phyloP scores from a whole-genome alignment of 2,113 vertebrate species.

The Nyctereutes procyonoides region DNA sequence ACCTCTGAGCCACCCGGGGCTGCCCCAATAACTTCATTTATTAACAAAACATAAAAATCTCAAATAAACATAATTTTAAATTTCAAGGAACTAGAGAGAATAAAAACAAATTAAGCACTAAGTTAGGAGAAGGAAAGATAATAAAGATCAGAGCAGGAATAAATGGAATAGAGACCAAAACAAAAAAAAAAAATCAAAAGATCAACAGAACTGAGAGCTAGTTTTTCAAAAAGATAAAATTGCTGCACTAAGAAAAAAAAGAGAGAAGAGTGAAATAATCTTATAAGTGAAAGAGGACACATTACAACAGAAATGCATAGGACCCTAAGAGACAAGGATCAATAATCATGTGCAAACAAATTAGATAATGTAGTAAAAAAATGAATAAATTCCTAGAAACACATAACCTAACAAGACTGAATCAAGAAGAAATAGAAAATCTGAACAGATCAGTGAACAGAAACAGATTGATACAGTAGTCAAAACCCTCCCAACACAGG shows the following conservation, averaged over 20 bases:
- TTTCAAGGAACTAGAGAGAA: background rate
- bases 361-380: background rate
- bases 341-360: background rate
- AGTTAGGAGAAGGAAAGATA: background rate
- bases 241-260: background rate
- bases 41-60: background rate
- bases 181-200: background rate
- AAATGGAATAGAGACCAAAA: background rate
- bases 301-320: background rate
- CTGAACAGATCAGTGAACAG: background rate
- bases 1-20: no score
- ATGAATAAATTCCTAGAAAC: background rate
- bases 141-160: background rate
- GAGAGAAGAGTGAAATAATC: background rate
- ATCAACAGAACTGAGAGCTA: background rate
- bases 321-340: background rate
- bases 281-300: background rate
- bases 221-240: background rate
- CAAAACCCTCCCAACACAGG: background rate
- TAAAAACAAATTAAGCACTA: background rate
- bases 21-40: background rate
- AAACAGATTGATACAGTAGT: background rate
- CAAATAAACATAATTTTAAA: background rate
- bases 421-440: background rate
- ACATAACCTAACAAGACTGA: background rate